These are phyloP conservation scores for Diaphora mendica DNA, from an alignment of 2,888 invertebrate species.

Conservation along the genomic window DNA sequence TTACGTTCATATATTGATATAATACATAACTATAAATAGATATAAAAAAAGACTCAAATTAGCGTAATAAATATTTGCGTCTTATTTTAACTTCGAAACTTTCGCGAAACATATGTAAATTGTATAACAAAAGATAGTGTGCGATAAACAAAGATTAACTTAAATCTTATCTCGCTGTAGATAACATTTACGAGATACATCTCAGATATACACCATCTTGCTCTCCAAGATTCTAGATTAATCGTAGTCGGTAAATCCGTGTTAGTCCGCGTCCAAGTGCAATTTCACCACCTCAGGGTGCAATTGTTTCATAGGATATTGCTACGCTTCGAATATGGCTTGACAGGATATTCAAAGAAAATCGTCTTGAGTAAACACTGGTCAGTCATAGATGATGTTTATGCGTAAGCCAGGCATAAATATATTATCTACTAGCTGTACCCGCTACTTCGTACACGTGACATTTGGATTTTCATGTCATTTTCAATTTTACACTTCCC, in stretches of 20 bases:
- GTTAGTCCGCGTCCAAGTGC: background rate
- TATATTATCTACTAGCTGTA: background rate
- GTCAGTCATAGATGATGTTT: background rate
- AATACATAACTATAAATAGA: background rate
- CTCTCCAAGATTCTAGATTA: background rate
- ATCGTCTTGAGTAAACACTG: background rate
- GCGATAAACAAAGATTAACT: constrained; percentile 14
- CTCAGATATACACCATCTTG: background rate
- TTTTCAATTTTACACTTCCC: too few relatives aligned
- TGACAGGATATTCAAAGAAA: background rate
- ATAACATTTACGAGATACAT: constrained; percentile 6
- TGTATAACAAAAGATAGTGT: constrained; percentile 4
- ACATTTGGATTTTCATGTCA: too few relatives aligned
- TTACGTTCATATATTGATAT: background rate
- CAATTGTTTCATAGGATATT: background rate
- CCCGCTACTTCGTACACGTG: too few relatives aligned
- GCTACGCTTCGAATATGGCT: background rate
- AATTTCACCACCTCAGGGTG: background rate
- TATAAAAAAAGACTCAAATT: background rate
- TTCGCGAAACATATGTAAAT: background rate
- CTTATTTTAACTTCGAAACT: background rate
- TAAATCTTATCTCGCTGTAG: constrained; percentile 6
- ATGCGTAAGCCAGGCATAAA: background rate
- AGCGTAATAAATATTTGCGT: background rate
- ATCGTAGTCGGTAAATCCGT: background rate